Evolutionary conservation across 2,888 invertebrate species (phyloP), one percentile per base, ranked within the genome.

Genomic region (Melipona beecheii): DNA sequence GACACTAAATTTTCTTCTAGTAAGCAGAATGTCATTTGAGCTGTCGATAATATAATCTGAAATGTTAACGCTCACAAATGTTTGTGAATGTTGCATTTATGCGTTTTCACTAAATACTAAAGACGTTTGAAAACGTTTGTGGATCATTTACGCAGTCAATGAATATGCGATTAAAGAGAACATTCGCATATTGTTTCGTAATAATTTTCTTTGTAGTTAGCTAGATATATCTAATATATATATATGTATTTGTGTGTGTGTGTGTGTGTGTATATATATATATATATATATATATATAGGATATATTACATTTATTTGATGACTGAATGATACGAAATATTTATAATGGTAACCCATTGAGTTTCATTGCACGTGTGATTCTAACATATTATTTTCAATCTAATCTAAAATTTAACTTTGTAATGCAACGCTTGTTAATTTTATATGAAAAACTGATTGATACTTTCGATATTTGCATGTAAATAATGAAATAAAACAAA

Each of bases 351-450:
- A 93, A 93, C 93, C 89, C 87, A 91, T 90, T 83, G 91, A 91
- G 90, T 92, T 90, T 93, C 93, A 93, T 93, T 93, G 93, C 93
- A 93, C 92, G 89, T 91, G 89, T 89, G 88, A 91, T 90, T 88
- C 89, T 89, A 87, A 86, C 89, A 77, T 81, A 81, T 83, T 88
- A 62, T 15, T 69, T 73, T 64, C 83, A 87, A 84, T 56, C 74
- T 75, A 81, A 88, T 82, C 87, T 86, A 87, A n/a, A n/a, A n/a
- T 75, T 86, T 78, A 73, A 74, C 68, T 85, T 73, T 15, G 85
- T 43, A 58, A 71, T 50, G n/a, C 68, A 75, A 84, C 58, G 24
- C 66, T 27, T 52, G 74, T 49, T 69, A 73, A 27, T 68, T 65
- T 54, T 21, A 49, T 24, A 49, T 43, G 49, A 72, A 54, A 72